Evolutionary conservation across 2,888 invertebrate genomes (phyloP), one percentile per base, ranked within the genome.

Genomic region (Pollenia angustigena): DNA sequence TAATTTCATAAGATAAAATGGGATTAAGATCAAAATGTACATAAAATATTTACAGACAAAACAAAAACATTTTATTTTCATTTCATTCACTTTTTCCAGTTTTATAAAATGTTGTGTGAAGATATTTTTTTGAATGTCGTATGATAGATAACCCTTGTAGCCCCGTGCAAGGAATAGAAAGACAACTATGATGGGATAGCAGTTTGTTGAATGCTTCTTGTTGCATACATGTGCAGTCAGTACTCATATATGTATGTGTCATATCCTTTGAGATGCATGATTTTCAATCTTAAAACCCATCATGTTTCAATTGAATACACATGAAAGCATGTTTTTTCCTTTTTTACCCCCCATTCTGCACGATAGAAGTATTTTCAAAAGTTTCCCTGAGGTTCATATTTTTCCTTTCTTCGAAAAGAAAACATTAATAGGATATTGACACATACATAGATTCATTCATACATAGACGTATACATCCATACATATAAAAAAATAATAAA

Each of bases 321-420:
- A 78, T 40, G 18, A 42, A 78, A 66, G 50, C 18, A 72, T 60
- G 32, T 64, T 78, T 50, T 56, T n/a, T 62, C 18, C 40, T 46
- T 14, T 66, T 18, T n/a, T 50, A 14, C 42, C 11, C 32, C 32
- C 32, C 32, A 4, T 6, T 32, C 32, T 32, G 32, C 32, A 6
- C 9, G 12, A 66, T n/a, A 79, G 18, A 14, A 64, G 10, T 54
- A 52, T 40, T 56, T 54, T 62, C 1, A 14, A 68, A 69, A 62
- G 16, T 69, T 74, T 71, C 75, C 78, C 81, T 16, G 75, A 64
- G 80, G 52, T 80, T 80, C 66, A 76, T 83, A 75, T 76, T 83
- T 72, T 72, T 64, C 23, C 44, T 42, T 81, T 74, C 52, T 23
- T 76, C 8, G 14, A 50, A 46, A 52, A n/a, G 48, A 66, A 74